Evolutionary conservation across 1,140 invertebrate species (phyloP), one percentile per base, ranked within the genome.

Genomic region (Oncopodura yosiiana): DNA sequence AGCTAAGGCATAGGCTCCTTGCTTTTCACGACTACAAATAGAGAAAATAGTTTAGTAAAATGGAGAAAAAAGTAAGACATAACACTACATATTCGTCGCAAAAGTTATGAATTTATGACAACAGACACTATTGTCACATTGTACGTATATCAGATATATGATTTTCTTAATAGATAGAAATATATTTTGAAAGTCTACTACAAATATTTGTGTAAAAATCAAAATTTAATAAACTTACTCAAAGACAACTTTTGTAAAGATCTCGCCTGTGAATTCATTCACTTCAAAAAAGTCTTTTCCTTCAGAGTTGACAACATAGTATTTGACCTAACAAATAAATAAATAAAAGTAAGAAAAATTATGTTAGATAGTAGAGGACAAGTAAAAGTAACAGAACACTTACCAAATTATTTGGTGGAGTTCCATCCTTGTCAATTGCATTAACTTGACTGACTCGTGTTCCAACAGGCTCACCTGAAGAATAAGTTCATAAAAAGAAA

Each of bases 391-490:
- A 5, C 42, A 12, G 3, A 27, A 44, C 23, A 62, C 60, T 56
- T 75, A 92, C 88, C 78, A 89, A 81, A 75, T 93, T 94, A 70
- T 93, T 93, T 19, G 89, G 90, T 65, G 85, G 87, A 23, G 89
- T 94, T 65, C 90, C 90, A 73, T 98, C 94, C 69, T 90, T 91
- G 74, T 98, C 94, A 42, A 91, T 88, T 21, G 94, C 93, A 70
- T 92, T 87, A 62, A 97, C 88, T 74, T 94, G 88, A 21, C 90
- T 93, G 51, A 98, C 93, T 75, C 89, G 87, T 44, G 90, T 93
- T 32, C 92, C 91, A 58, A 89, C 81, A 23, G 86, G 87, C 73
- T 95, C 89, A 42, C 91, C n/a, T n/a, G n/a, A n/a, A n/a, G n/a
- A n/a, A n/a, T n/a, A n/a, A n/a, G n/a, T n/a, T n/a, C 89, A n/a